These are phyloP conservation scores for Knipowitschia caucasica DNA, from an alignment of 2,797 vertebrate species.

Conservation along the genomic window DNA sequence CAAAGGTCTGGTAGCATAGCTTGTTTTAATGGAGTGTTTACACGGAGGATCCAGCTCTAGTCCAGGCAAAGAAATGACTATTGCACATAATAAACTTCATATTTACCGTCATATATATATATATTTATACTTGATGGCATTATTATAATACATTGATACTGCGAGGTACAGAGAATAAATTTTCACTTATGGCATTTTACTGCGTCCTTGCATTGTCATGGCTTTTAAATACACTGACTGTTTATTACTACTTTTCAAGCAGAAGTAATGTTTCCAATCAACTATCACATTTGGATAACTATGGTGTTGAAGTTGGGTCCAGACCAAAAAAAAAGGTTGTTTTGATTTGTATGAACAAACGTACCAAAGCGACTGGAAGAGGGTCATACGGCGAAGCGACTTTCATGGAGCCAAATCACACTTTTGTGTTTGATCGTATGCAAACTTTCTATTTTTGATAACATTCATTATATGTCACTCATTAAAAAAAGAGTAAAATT, in stretches of 20 bases:
- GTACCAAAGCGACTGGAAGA: conserved; percentile 22
- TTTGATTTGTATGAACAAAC: conserved; percentile 16
- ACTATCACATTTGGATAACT: conserved; percentile 31
- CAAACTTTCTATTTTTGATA: too few relatives aligned
- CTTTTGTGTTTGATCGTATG: too few relatives aligned
- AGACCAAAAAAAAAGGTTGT: conserved; percentile 11
- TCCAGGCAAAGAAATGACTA: conserved; percentile 46
- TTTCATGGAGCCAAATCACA: too few relatives aligned
- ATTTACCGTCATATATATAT: conserved; percentile 36
- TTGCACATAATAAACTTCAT: conserved; percentile 54
- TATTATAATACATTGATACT: conserved; percentile 28
- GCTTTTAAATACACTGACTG: conserved; percentile 37
- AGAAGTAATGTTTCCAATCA: conserved; percentile 26
- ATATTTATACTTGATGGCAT: conserved; percentile 18
- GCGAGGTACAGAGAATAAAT: conserved; percentile 44
- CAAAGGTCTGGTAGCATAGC: conserved; percentile 36
- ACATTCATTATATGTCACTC: too few relatives aligned
- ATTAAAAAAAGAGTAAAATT: background rate
- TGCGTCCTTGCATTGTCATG: conserved; percentile 55
- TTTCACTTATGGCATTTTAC: conserved; percentile 44
- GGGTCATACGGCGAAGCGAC: conserved; percentile 15
- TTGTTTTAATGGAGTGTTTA: conserved; percentile 57
- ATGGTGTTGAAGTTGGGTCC: conserved; percentile 8
- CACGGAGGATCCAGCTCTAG: conserved; percentile 21
- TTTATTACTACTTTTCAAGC: conserved; percentile 24